Base-by-base conservation (phyloP, 92 coral and sea anemone genomes). In the Epizoanthus stellaris region DNA sequence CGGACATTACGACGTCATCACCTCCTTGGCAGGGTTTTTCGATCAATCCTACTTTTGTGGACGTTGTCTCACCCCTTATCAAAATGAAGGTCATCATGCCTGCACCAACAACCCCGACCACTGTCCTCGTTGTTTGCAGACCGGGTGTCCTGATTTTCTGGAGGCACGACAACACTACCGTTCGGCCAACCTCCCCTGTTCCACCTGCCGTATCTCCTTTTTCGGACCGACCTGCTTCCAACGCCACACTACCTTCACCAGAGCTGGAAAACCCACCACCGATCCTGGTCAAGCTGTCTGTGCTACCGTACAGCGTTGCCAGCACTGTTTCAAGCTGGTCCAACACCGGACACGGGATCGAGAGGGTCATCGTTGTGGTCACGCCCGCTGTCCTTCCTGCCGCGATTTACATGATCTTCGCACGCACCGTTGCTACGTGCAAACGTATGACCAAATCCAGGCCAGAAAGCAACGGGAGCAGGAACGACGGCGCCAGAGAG, bases 1-100 rank as follows among this genome's bases (percentile, higher is more conserved):
- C 0, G 54, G 64, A 0, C 91, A 88, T 54, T 88, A 81, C 14
- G 85, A 88, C 30, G 88, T 83, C 5, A 88, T 88, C 61, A 82
- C 80, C 36, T 12, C 67, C 2, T 39, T 88, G 19, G 79, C 87
- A 1, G 87, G 86, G 1, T 82, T 88, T 58, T 88, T 82, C 17
- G 79, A 74, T 6, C 52, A 56, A 45, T 49, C 70, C 14, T 53
- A 70, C 34, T 67, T 62, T n/a, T 82, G 85, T n/a, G 72, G 53
- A 4, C 40, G 12, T 1, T 88, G 91, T 25, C 21, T 38, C 16
- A 47, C 69, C 16, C 45, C 77, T 15, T 88, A 84, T 77, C 13
- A 39, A 20, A 7, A 75, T 23, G 70, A 39, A 56, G 67, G 72
- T 4, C 63, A 21, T 20, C 88, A 88, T 40, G 81, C 77, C 5